Evolutionary conservation across 2,797 vertebrate species (phyloP), one percentile per base, ranked within the genome.

Genomic region (Ispidina lecontei): DNA sequence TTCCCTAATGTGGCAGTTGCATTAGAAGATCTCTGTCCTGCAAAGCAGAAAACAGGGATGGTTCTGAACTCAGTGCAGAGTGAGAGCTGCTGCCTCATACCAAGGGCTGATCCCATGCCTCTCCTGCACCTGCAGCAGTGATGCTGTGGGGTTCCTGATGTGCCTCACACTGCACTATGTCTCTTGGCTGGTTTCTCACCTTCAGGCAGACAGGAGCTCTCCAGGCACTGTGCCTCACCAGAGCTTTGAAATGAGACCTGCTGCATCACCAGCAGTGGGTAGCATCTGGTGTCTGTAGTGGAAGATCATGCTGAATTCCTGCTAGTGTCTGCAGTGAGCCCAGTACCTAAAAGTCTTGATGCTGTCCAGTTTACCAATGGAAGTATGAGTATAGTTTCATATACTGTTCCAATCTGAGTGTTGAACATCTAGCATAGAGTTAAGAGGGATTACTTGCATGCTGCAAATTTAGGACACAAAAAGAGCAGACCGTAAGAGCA

Each of bases 151-250:
- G 7, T 21, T 82, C 10, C 60, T 35, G 8, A 64, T 31, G 22
- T 26, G 37, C 55, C 33, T 65, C 0, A 0, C 37, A 31, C 10
- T 64, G 22, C 39, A 8, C 7, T 37, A 3, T 0, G 3, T 58
- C 22, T 51, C 49, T 54, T 58, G 35, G 10, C 54, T 83, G 54
- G 7, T 80, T 74, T 64, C 51, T 87, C 44, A 23, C 69, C 72
- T 87, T 35, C 22, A 35, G 76, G 58, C 41, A 19, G 55, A 28
- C 44, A 64, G 37, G 25, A 46, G 20, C 33, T 74, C 51, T 81
- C 37, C 19, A 43, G 49, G 26, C n/a, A 58, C 6, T 0, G 0
- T 44, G 35, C 35, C 46, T 65, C 59, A 51, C 12, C 26, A 19
- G 43, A 43, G 37, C n/a, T 58, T 64, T 77, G 64, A 49, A 49